Conservation (phyloP, 2,113 vertebrate genomes). For the Fulmarus glacialis region DNA sequence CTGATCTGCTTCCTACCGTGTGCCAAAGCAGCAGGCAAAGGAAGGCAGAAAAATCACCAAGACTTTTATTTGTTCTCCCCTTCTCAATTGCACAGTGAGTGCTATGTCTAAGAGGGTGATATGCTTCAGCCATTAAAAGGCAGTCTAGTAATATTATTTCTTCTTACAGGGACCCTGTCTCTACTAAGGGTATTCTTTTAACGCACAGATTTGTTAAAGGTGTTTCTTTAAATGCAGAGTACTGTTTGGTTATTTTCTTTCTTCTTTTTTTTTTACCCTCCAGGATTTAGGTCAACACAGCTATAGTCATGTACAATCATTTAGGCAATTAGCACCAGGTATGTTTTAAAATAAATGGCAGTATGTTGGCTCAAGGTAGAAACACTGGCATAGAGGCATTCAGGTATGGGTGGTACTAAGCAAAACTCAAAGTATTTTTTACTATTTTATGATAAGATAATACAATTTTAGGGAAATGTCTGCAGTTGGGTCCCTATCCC, state of each 20-base stretch:
- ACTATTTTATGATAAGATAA: not conserved
- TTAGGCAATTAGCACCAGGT: not conserved
- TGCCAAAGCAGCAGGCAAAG: not conserved
- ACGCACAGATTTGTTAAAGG: not conserved
- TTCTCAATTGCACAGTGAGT: not conserved
- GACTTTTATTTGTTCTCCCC: not conserved
- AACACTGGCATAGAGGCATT: not conserved
- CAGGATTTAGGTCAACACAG: not conserved
- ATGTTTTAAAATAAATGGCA: not conserved
- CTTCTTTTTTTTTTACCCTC: not conserved
- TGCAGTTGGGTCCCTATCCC: not conserved
- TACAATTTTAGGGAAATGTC: not conserved
- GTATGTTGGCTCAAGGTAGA: not conserved
- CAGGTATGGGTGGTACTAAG: not conserved
- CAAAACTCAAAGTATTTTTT: not conserved
- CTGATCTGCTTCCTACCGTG: not conserved
- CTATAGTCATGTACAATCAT: not conserved
- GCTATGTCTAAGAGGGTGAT: not conserved
- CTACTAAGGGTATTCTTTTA: not conserved
- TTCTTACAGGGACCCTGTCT: not conserved
- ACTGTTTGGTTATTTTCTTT: not conserved
- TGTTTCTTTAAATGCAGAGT: not conserved
- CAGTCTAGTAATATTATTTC: not conserved
- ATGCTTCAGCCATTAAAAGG: not conserved
- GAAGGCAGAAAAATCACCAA: not conserved